Evolutionary conservation across 2,797 vertebrate genomes (phyloP).

Genomic region (Microctenopoma lineatum): DNA sequence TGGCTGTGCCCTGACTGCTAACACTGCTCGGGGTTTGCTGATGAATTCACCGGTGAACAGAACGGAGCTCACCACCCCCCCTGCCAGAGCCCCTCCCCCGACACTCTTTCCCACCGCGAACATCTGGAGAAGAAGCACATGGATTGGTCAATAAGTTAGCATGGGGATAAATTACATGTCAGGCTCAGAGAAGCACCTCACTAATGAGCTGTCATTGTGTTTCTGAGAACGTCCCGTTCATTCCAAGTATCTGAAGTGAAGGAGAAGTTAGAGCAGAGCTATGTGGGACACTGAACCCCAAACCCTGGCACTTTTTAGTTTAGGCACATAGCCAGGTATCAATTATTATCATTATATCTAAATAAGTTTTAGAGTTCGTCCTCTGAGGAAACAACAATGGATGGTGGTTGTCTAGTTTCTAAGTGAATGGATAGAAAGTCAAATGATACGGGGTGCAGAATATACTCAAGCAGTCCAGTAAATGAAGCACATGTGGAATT

Average conservation of each 20-base stretch:
- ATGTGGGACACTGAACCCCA: too few relatives aligned
- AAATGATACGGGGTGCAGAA: conserved; percentile 6
- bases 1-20: conserved; percentile 62
- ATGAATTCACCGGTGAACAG: conserved; percentile 4
- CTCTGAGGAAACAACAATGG: background rate
- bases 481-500: conserved; percentile 39
- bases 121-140: background rate
- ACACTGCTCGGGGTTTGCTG: conserved; percentile 41
- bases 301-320: too few relatives aligned
- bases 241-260: conserved; percentile 2
- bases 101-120: conserved; percentile 9
- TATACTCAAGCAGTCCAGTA: conserved; percentile 19
- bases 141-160: conserved; percentile 7
- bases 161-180: conserved; percentile 17
- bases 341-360: too few relatives aligned
- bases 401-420: background rate
- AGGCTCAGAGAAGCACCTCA: conserved; percentile 15
- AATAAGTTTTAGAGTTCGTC: too few relatives aligned
- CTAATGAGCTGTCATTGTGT: conserved; percentile 32
- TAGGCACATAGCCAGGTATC: too few relatives aligned
- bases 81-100: conserved; percentile 18
- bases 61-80: conserved; percentile 15
- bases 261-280: too few relatives aligned
- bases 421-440: too few relatives aligned
- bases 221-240: conserved; percentile 3